Conservation (phyloP, 2,113 vertebrate genomes). For the Amblyopsis rosae region DNA sequence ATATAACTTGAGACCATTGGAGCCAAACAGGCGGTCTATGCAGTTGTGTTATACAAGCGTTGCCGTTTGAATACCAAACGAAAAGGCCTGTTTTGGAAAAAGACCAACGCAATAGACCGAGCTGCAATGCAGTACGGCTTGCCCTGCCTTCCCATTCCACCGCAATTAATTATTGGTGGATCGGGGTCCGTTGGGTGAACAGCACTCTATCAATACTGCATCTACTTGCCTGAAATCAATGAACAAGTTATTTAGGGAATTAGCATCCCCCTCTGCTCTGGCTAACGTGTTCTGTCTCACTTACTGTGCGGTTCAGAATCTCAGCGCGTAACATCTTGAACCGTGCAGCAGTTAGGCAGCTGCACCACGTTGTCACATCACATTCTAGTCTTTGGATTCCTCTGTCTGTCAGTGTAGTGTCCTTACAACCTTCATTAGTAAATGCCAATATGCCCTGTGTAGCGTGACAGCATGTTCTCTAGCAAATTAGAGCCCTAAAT, state of each 20-base stretch:
- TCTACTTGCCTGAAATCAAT: constrained; percentile 67
- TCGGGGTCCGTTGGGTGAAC: constrained; percentile 64
- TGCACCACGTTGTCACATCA: background rate
- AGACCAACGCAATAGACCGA: constrained; percentile 10
- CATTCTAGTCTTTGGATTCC: constrained; percentile 12
- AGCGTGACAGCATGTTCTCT: constrained; percentile 69
- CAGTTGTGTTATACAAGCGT: background rate
- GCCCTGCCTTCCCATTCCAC: constrained; percentile 55
- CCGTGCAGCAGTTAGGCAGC: constrained; percentile 18
- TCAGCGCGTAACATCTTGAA: constrained; percentile 6
- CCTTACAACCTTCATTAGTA: constrained; percentile 57
- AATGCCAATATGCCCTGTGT: constrained; percentile 69
- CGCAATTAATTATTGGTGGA: constrained; percentile 71
- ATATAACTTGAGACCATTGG: constrained; percentile 10
- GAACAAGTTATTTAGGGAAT: constrained; percentile 70
- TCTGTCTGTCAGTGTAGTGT: background rate
- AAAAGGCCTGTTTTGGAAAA: background rate
- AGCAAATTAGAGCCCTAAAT: constrained; percentile 72
- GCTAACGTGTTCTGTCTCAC: constrained; percentile 26
- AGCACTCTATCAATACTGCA: constrained; percentile 71
- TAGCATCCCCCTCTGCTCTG: constrained; percentile 25
- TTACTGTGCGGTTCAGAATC: constrained; percentile 22
- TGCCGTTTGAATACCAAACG: background rate
- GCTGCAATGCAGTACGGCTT: constrained; percentile 67
- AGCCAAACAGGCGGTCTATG: background rate